phyloP scores from a whole-genome alignment of 2,797 vertebrate genomes.

The Lutjanus campechanus region DNA sequence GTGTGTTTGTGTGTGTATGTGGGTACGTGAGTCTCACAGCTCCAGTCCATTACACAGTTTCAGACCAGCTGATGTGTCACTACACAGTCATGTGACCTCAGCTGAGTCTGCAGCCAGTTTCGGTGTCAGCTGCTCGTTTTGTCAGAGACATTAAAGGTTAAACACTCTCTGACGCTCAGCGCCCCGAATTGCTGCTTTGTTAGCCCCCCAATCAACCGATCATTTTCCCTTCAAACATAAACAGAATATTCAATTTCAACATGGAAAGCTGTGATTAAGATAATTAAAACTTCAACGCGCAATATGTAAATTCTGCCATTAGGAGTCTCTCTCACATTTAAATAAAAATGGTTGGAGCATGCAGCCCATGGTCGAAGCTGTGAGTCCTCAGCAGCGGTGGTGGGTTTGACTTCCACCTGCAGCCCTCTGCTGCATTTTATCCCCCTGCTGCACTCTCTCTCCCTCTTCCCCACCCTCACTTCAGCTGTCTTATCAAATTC shows the following conservation, averaged over 20 bases:
- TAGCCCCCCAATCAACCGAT: conserved; percentile 1
- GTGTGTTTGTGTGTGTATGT: conserved; percentile 28
- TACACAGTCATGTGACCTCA: conserved; percentile 62
- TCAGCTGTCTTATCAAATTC: too few relatives aligned
- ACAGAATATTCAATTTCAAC: neutral
- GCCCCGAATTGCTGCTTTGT: neutral
- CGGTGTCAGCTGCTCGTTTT: conserved; percentile 55
- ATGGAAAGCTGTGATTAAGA: too few relatives aligned
- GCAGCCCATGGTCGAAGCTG: too few relatives aligned
- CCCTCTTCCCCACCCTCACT: too few relatives aligned
- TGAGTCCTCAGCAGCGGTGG: too few relatives aligned
- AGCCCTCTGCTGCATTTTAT: too few relatives aligned
- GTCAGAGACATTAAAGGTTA: conserved; percentile 54
- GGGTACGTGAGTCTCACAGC: conserved; percentile 49
- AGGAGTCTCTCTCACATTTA: too few relatives aligned
- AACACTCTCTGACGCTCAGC: conserved; percentile 10
- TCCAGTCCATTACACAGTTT: conserved; percentile 62
- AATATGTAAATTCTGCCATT: too few relatives aligned
- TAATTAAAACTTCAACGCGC: too few relatives aligned
- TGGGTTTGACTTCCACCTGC: too few relatives aligned
- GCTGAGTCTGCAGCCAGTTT: conserved; percentile 36
- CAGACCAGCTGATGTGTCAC: conserved; percentile 67
- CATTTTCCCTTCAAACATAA: conserved; percentile 1
- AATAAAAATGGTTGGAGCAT: too few relatives aligned
- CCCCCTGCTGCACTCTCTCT: too few relatives aligned